Base-by-base conservation (phyloP, 2,797 vertebrate genomes). In the Octomys mimax region DNA sequence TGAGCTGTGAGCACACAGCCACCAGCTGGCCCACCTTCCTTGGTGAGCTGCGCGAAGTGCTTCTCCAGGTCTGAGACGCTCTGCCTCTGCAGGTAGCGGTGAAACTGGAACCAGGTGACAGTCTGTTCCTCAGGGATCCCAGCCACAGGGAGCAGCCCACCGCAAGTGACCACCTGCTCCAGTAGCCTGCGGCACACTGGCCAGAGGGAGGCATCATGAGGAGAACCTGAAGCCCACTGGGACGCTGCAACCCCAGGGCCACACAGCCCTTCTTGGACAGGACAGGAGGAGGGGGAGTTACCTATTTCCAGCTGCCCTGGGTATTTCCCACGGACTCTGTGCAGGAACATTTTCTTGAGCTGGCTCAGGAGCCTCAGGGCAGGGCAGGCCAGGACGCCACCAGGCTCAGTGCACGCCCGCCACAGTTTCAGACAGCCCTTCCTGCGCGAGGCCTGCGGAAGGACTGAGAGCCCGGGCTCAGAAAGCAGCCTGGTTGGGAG, bases 231-330 rank as follows among this genome's bases (percentile, higher is more conserved):
- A 73, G 49, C 28, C 26, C 5, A 5, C 42, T n/a, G 22, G 24
- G 70, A 42, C 16, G 19, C 70, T 22, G 9, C 19, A 1, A 16
- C 24, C 14, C 42, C 9, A 13, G 16, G 77, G 42, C 73, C 16
- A 26, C 42, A 28, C 42, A 31, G 42, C 5, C 5, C 28, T 52
- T 8, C 84, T 13, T 18, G 9, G 39, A 21, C 4, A 22, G 54
- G 42, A 3, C 7, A 10, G 18, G 33, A 14, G 26, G 21, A 11
- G 0, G 18, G 39, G n/a, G 11, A 77, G 10, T 21, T 98, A 99
- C 99, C 99, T 99, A 98, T 98, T 66, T 99, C 99, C 77, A 99
- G 98, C n/a, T 99, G 99, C 6, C 99, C 99, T 0, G 99, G 99
- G 97, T 99, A 99, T 93, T 99, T 99, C 92, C 99, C 99, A 94